A percentile compares a stretch with the other conserved stretches of the same genome.
These are phyloP conservation scores for Leptothorax acervorum DNA, from an alignment of 2,888 invertebrate species.

Conservation along the genomic window DNA sequence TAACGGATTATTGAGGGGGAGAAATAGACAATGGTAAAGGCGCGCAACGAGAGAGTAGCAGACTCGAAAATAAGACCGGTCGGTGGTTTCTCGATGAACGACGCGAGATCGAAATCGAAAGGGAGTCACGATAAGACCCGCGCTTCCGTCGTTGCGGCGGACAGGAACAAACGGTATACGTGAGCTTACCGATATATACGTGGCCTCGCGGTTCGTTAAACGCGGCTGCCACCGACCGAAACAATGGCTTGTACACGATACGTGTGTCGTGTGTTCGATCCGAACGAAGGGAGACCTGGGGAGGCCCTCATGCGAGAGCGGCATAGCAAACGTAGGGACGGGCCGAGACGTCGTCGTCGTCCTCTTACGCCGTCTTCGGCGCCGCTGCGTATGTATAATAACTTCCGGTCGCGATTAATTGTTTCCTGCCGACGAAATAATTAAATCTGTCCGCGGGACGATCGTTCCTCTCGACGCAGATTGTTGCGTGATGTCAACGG, in stretches of 20 bases:
- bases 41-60: not conserved
- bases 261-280: constrained; percentile 74
- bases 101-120: constrained; percentile 63
- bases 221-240: constrained; percentile 74
- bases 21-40: constrained; percentile 8
- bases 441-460: constrained; percentile 64
- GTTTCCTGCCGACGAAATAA: constrained; percentile 77
- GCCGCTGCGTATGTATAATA: constrained; percentile 66
- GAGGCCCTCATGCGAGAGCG: constrained; percentile 55
- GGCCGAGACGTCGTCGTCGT: constrained; percentile 47
- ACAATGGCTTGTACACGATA: constrained; percentile 77
- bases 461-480: constrained; percentile 56
- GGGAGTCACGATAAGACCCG: constrained; percentile 55
- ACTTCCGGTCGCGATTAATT: constrained; percentile 78
- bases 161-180: constrained; percentile 73
- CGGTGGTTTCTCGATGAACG: constrained; percentile 6
- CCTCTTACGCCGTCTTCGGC: constrained; percentile 24
- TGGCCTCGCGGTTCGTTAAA: constrained; percentile 76
- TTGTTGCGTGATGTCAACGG: not conserved
- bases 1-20: not conserved
- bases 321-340: constrained; percentile 68
- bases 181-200: constrained; percentile 71
- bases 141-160: constrained; percentile 71
- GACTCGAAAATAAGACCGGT: not conserved
- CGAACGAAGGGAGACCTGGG: constrained; percentile 62